Base-by-base conservation (phyloP, 1,140 invertebrate species). In the Euschistus heros region DNA sequence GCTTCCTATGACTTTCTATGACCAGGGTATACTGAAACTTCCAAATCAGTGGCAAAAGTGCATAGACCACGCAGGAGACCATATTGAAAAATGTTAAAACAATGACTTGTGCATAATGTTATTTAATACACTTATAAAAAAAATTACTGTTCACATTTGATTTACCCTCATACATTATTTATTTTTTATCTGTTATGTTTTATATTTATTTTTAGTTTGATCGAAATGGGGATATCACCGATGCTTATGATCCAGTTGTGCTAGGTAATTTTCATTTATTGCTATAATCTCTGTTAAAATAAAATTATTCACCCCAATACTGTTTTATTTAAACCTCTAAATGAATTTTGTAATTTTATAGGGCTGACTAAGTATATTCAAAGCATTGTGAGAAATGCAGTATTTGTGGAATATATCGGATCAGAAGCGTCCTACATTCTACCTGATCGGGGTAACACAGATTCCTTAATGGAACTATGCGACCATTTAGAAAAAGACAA, bases 401-500 rank as follows among this genome's bases (percentile, higher is more conserved):
- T 42, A 17, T 54, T 67, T 26, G 46, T 50, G 18, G 46, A 54
- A 15, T 33, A 64, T 22, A 64, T 67, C 42, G 66, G 66, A 13
- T 59, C 63, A n/a, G 66, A 67, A 65, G 62, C 50, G 7, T 44
- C 46, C 44, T 64, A 27, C 26, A 44, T 61, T 37, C 46, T 67
- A 20, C 66, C 66, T 10, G 55, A 20, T 24, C 44, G 57, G 2
- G 33, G 62, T 50, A 33, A 67, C 50, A 20, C 44, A 15, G n/a
- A 46, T 27, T 20, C 63, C 27, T 54, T 64, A 5, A 44, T 55
- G 17, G 17, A 13, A 15, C 46, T 67, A 13, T 65, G 61, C 18
- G 57, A 55, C n/a, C 17, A 13, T n/a, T 22, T 67, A 8, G 66
- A 67, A 24, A 27, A 55, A 30, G 59, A 67, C 17, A 30, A 55